Conservation (phyloP, 2,888 invertebrate species). For the Tridacna crocea region DNA sequence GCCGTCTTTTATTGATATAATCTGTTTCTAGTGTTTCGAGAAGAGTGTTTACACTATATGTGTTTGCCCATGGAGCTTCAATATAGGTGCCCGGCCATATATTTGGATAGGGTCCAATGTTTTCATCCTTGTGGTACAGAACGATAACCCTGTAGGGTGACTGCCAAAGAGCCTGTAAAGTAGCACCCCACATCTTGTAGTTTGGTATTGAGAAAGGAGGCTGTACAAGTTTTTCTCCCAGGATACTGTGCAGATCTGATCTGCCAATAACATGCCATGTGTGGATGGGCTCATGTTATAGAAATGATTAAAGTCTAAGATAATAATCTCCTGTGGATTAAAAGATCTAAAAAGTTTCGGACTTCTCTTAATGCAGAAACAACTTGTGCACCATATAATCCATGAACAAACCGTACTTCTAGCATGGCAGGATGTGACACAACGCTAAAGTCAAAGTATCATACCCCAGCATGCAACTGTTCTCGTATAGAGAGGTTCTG, state of each 20-base stretch:
- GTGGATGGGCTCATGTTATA: slow-evolving; percentile 88
- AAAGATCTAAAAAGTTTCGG: slow-evolving; percentile 88
- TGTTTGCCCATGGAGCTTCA: slow-evolving; percentile 93
- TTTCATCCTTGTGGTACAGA: no score
- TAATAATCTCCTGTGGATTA: slow-evolving; percentile 90
- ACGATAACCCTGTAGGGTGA: no score
- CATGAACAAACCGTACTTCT: slow-evolving; percentile 91
- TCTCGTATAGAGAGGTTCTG: slow-evolving; percentile 88
- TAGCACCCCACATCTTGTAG: slow-evolving; percentile 86
- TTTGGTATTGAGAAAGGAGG: no score
- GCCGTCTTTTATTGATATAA: slow-evolving; percentile 85
- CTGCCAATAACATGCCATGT: slow-evolving; percentile 88
- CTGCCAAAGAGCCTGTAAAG: slow-evolving; percentile 86
- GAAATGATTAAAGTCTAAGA: slow-evolving; percentile 93
- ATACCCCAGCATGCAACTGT: no score
- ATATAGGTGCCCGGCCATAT: slow-evolving; percentile 87
- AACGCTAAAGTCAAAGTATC: slow-evolving; percentile 92
- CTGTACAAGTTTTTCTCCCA: no score
- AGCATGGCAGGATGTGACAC: slow-evolving; percentile 87
- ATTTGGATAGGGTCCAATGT: no score
- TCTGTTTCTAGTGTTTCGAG: slow-evolving; percentile 87
- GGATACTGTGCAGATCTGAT: slow-evolving; percentile 87
- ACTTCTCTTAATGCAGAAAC: slow-evolving; percentile 89
- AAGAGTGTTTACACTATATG: slow-evolving; percentile 87
- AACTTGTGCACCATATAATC: no score